phyloP scores from a whole-genome alignment of 64 coral and sea anemone genomes.

The Actinia tenebrosa region DNA sequence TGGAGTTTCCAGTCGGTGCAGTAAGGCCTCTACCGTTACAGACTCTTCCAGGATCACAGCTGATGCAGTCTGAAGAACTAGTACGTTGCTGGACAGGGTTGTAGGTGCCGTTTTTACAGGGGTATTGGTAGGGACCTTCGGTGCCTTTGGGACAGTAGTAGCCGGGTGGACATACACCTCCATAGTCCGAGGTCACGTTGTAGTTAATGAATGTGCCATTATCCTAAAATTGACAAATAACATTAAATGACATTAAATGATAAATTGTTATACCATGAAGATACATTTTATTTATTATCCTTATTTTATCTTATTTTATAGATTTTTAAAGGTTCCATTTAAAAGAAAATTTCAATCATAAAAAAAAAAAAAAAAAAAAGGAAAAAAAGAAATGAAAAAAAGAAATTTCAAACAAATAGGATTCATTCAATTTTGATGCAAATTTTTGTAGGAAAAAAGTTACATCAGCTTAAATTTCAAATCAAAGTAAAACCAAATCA shows the following conservation, averaged over 20 bases:
- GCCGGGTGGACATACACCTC: slow-evolving; percentile 80
- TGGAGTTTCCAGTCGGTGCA: slow-evolving; percentile 71
- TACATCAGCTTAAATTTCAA: too few relatives aligned
- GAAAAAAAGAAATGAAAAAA: too few relatives aligned
- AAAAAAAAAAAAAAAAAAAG: too few relatives aligned
- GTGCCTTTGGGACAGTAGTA: slow-evolving; percentile 75
- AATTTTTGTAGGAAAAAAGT: too few relatives aligned
- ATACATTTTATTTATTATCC: too few relatives aligned
- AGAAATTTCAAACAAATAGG: too few relatives aligned
- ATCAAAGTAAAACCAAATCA: too few relatives aligned
- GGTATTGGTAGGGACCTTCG: slow-evolving; percentile 33
- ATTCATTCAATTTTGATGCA: too few relatives aligned
- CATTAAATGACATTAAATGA: not conserved
- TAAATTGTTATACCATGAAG: not conserved
- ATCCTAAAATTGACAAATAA: slow-evolving; percentile 33
- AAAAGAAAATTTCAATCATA: too few relatives aligned
- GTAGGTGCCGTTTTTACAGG: slow-evolving; percentile 87
- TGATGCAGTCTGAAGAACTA: slow-evolving; percentile 52
- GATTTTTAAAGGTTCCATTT: too few relatives aligned
- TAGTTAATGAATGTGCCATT: slow-evolving; percentile 54
- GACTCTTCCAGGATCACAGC: slow-evolving; percentile 68
- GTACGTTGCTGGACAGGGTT: slow-evolving; percentile 48
- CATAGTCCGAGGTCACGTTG: slow-evolving; percentile 57
- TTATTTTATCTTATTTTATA: too few relatives aligned
- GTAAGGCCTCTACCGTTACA: slow-evolving; percentile 83